Evolutionary conservation across 2,797 vertebrate genomes (phyloP), one percentile per base, ranked within the genome.

Genomic region (Steatocranus sp.): DNA sequence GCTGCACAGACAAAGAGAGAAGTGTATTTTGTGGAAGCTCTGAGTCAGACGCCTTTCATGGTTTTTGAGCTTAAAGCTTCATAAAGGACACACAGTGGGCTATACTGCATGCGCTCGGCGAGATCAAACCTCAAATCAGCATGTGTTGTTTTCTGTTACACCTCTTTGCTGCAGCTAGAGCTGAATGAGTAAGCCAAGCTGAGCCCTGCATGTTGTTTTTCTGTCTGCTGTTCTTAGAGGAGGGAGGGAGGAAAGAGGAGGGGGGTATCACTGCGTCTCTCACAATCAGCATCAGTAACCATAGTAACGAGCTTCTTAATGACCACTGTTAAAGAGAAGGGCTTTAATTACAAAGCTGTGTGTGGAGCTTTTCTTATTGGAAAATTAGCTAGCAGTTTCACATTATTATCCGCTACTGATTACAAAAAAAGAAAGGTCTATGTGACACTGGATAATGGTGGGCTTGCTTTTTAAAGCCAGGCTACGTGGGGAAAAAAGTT

Each of bases 261-360:
- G 78, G 34, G 61, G 78, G 77, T 81, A 84, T 56, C 27, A 14
- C 78, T 85, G 78, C 15, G n/a, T 76, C 81, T 81, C 83, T 76
- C 75, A 66, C 30, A 53, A 68, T 82, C 88, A 84, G 85, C 82
- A 91, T 87, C 84, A 88, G 76, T 94, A 84, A 88, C 94, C 92
- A 92, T 84, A 82, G 90, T 87, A 94, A 94, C 94, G 86, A n/a
- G 49, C 43, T 49, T 82, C 77, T 75, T 36, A 79, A 85, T 88
- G 86, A 86, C 87, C 75, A 76, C 2, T 54, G 76, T 9, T 30
- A 25, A 86, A 73, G 74, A 73, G 41, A 48, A 2, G 30, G 54
- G 75, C 54, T 87, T 27, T 51, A 11, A 30, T 79, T 79, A 58
- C n/a, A 48, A 76, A 17, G 75, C 17, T 30, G 20, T 36, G 10